Evolutionary conservation across 64 coral and sea anemone genomes (phyloP), one percentile per base, ranked within the genome.

Genomic region (Exaiptasia diaphana): DNA sequence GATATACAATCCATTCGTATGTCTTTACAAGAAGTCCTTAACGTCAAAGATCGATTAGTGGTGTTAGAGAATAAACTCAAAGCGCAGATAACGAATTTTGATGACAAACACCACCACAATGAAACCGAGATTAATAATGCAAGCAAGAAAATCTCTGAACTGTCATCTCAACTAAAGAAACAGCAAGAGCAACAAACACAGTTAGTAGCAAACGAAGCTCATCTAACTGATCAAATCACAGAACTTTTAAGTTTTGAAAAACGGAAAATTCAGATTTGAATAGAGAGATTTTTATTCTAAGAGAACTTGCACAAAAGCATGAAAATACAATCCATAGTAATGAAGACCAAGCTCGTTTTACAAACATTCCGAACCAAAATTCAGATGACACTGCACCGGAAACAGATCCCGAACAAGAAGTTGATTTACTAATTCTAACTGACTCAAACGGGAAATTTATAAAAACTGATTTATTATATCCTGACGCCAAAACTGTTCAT

Each of bases 51-150:
- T 18, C 50, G 62, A 41, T 17, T 81, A 25, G 78, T 81, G 10
- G 23, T 55, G 20, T 32, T 82, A 17, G 78, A 82, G 64, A 83
- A 83, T 67, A 53, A 68, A 30, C 53, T 71, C 49, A 83, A 83
- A 83, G 80, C 64, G 22, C 9, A 12, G 9, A 17, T 60, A 36
- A 26, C 3, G 22, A 9, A 22, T 24, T 42, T 79, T 5, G 76
- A 79, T 39, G 76, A 79, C 21, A 23, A 26, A 56, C 17, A 74
- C 1, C 14, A 27, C 43, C 36, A 45, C 23, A 74, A 35, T 37
- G 68, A 85, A 73, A 46, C 50, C 42, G 53, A 41, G n/a, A 25
- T 43, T 20, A 58, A 43, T 26, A 85, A 61, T 53, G 20, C 27
- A 70, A 83, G 71, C 67, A 72, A 52, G 54, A 72, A 25, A 36